phyloP scores from a whole-genome alignment of 2,888 invertebrate species.

The Dasysyrphus albostriatus region DNA sequence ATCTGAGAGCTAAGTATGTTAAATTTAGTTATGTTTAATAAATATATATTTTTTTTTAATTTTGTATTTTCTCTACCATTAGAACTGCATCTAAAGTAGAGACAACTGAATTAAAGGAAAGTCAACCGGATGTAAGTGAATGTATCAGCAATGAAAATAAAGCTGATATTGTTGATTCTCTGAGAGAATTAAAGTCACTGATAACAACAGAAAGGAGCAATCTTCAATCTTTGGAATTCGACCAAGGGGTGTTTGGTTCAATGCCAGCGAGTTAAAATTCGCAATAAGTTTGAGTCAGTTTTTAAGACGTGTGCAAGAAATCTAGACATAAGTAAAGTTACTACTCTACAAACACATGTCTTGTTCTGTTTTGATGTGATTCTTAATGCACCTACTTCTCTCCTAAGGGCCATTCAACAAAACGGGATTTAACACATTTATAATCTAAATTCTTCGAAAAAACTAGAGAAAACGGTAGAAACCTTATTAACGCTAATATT shows the following conservation, averaged over 20 bases:
- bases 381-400: too few species aligned
- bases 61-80: background rate
- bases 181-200: constrained; percentile 34
- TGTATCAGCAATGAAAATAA: constrained; percentile 21
- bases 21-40: background rate
- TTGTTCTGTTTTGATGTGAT: too few species aligned
- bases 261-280: constrained; percentile 41
- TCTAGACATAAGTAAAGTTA: background rate
- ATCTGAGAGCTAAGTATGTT: constrained; percentile 81
- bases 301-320: background rate
- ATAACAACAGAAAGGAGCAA: background rate
- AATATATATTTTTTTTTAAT: background rate
- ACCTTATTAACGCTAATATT: too few species aligned
- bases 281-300: background rate
- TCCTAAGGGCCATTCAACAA: too few species aligned
- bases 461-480: too few species aligned
- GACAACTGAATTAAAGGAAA: background rate
- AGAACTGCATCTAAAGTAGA: constrained; percentile 54
- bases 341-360: background rate
- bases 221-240: constrained; percentile 4
- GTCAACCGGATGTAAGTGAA: constrained; percentile 22
- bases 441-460: too few species aligned
- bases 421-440: too few species aligned
- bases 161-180: constrained; percentile 25
- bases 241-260: constrained; percentile 36